A percentile compares a stretch with the other conserved stretches of the same genome.
Evolutionary conservation across 2,113 vertebrate species (phyloP).

Genomic region (Vicugna pacos): DNA sequence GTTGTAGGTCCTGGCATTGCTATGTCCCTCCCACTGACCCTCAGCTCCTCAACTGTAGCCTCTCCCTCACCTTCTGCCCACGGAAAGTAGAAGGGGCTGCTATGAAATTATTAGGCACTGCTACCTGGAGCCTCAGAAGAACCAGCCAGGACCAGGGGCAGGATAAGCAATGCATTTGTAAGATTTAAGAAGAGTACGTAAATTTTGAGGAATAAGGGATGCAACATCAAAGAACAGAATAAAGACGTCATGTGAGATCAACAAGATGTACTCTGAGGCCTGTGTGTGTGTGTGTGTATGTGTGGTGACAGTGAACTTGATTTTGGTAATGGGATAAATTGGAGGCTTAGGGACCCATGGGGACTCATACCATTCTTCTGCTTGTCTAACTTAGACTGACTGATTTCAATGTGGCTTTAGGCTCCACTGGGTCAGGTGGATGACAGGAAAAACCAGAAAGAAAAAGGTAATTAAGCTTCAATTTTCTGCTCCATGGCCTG

Average conservation of each 20-base stretch:
- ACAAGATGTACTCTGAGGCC: background rate
- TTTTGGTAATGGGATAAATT: background rate
- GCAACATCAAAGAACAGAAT: background rate
- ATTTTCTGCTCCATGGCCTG: conserved; percentile 35
- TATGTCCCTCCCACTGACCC: background rate
- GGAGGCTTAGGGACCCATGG: background rate
- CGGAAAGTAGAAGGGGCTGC: background rate
- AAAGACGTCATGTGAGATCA: background rate
- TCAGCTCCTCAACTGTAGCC: background rate
- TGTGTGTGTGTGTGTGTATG: background rate
- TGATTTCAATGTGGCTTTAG: conserved; percentile 13
- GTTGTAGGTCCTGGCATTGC: background rate
- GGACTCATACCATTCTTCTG: background rate
- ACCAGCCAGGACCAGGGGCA: background rate
- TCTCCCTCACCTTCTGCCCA: background rate
- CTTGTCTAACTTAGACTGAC: background rate
- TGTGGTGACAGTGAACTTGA: background rate
- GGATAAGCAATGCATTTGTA: background rate
- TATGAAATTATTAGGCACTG: background rate
- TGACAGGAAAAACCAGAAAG: conserved; percentile 16
- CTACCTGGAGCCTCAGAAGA: background rate
- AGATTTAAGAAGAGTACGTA: background rate
- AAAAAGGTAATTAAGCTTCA: conserved; percentile 58
- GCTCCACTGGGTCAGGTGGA: background rate
- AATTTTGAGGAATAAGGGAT: conserved; percentile 10